Evolutionary conservation across 2,797 vertebrate genomes (phyloP), one percentile per base, ranked within the genome.

Genomic region (Corythornis leucogaster): DNA sequence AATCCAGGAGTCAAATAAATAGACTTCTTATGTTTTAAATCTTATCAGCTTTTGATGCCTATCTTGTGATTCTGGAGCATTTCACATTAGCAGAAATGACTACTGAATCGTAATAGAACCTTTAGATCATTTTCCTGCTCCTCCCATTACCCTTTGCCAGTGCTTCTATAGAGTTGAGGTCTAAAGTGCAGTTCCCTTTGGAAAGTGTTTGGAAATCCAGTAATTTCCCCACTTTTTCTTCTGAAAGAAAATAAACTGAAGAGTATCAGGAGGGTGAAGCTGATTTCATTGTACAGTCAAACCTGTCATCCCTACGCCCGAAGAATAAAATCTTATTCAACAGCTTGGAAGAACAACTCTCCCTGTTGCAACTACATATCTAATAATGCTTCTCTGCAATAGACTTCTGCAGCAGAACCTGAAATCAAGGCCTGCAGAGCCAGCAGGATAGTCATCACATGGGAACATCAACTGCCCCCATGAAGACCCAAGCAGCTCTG

Each of bases 161-260:
- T 6, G 69, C 8, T 76, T 50, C 31, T 43, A 58, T 46, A 80
- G 68, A 85, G 89, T 0, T 1, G 3, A 91, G n/a, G 45, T 67
- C 80, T 84, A 16, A 59, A 81, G 70, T 25, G 14, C 59, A 66
- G 35, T 12, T 91, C 74, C 33, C 77, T 69, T 83, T 38, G 58
- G 51, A 85, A 77, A 48, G 64, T 38, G 31, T 80, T 83, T 87
- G 73, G 73, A 85, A 92, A 94, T 26, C n/a, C 51, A 66, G 21
- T 38, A 24, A 87, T 87, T 94, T 87, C 43, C 51, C 50, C 51
- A 55, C 26, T 26, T 71, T 85, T 87, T 87, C 84, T 84, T 87
- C 33, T 31, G 24, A 82, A 80, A 83, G 73, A 50, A 85, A 90
- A 90, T 42, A 74, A 76, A 86, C 62, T 55, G 45, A 77, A 61